Evolutionary conservation across 2,797 vertebrate species (phyloP).

Genomic region (Delichon dasypus): DNA sequence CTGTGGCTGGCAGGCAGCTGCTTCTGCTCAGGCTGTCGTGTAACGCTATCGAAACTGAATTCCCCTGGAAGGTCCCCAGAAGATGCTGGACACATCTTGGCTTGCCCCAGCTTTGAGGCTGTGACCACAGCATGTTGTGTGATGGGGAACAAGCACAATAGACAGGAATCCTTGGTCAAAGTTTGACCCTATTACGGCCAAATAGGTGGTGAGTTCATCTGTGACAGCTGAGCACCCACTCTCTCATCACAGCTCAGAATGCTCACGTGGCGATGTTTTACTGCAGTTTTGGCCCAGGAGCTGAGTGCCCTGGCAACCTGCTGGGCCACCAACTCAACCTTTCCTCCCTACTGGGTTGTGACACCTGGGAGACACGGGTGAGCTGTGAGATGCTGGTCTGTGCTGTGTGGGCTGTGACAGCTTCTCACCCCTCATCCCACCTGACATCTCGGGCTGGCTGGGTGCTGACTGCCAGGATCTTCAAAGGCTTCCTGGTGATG

Average conservation of each 20-base stretch:
- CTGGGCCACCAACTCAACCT: not conserved
- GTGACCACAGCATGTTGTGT: not conserved
- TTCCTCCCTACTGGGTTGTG: not conserved
- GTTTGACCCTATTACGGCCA: not conserved
- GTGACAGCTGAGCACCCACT: not conserved
- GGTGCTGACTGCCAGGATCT: not conserved
- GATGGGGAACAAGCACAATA: fast-evolving
- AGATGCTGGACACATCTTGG: not conserved
- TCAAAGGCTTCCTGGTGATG: not conserved
- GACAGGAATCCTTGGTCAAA: not conserved
- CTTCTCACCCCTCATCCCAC: not conserved
- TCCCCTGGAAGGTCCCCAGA: not conserved
- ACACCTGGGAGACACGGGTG: not conserved
- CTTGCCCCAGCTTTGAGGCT: not conserved
- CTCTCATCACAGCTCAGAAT: not conserved
- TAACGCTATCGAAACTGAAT: not conserved
- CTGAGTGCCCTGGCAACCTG: not conserved
- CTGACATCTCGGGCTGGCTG: fast-evolving
- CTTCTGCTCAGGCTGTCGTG: not conserved
- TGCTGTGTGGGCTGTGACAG: fast-evolving
- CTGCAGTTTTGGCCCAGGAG: not conserved
- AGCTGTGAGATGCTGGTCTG: not conserved
- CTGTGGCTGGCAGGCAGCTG: not conserved
- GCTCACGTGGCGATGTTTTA: fast-evolving
- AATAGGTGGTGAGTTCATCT: not conserved